Percentiles rank a stretch among this genome's conserved stretches.
Evolutionary conservation across 2,113 vertebrate genomes (phyloP).

Genomic region (Poeciliopsis prolifica): DNA sequence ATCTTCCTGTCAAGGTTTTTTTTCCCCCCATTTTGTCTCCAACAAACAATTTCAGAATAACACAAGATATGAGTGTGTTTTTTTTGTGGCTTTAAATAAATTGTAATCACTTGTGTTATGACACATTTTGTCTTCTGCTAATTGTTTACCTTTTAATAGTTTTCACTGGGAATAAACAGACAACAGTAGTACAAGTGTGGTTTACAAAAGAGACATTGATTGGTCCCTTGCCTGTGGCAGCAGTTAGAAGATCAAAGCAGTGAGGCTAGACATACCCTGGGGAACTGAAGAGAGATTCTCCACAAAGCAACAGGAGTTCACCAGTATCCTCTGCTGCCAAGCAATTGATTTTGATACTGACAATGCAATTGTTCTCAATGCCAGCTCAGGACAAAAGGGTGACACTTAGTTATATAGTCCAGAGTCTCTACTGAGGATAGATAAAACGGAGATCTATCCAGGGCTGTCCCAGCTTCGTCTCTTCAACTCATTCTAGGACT

Average conservation of each 20-base stretch:
- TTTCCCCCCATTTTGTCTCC: neutral
- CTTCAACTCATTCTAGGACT: conserved; percentile 9
- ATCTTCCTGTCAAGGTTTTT: neutral
- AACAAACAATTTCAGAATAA: neutral
- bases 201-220: conserved; percentile 6
- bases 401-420: conserved; percentile 19
- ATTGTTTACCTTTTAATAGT: neutral
- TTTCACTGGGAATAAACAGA: conserved; percentile 4
- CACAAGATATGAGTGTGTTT: too few relatives aligned
- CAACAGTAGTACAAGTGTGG: neutral
- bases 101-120: neutral
- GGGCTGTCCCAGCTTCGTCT: conserved; percentile 6
- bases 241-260: conserved; percentile 28
- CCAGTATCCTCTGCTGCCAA: conserved; percentile 24
- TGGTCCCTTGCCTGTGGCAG: conserved; percentile 11
- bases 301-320: conserved; percentile 45
- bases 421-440: conserved; percentile 25
- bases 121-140: neutral
- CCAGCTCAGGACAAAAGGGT: conserved; percentile 28
- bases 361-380: conserved; percentile 6
- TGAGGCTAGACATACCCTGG: conserved; percentile 9
- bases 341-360: conserved; percentile 30
- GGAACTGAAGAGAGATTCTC: conserved; percentile 45
- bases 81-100: neutral
- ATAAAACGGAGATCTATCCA: conserved; percentile 1